Percentiles rank a stretch among this genome's conserved stretches.
phyloP scores from a whole-genome alignment of 2,113 vertebrate genomes.

The Zosterops japonicus region DNA sequence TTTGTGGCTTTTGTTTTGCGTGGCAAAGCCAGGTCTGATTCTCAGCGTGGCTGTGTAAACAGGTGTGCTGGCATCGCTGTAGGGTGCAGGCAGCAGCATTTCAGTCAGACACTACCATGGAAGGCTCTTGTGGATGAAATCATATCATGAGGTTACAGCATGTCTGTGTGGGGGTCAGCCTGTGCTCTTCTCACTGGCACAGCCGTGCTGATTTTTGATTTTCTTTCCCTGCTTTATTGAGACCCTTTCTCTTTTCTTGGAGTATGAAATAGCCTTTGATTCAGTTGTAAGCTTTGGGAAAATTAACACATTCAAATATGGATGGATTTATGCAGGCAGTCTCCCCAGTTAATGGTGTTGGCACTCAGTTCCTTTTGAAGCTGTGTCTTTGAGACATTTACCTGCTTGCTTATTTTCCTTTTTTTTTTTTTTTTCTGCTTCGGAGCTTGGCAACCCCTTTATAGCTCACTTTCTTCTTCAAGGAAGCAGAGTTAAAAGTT shows the following conservation, averaged over 20 bases:
- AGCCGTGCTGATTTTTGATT: background rate
- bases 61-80: background rate
- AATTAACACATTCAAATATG: background rate
- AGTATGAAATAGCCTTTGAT: constrained; percentile 7
- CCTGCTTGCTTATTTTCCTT: background rate
- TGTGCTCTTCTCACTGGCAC: background rate
- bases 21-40: accelerated
- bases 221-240: background rate
- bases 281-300: background rate
- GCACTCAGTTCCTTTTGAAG: constrained; percentile 48
- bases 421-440: background rate
- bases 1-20: background rate
- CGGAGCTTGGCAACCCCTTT: background rate
- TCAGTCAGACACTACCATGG: background rate
- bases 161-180: background rate
- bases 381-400: constrained; percentile 1
- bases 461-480: background rate
- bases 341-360: background rate
- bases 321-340: constrained; percentile 28
- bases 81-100: background rate
- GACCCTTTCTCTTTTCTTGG: background rate
- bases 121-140: background rate
- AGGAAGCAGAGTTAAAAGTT: background rate
- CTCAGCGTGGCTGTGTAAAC: background rate
- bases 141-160: background rate